Evolutionary conservation across 2,797 vertebrate genomes (phyloP), one percentile per base, ranked within the genome.

Genomic region (Neostethus bicornis): DNA sequence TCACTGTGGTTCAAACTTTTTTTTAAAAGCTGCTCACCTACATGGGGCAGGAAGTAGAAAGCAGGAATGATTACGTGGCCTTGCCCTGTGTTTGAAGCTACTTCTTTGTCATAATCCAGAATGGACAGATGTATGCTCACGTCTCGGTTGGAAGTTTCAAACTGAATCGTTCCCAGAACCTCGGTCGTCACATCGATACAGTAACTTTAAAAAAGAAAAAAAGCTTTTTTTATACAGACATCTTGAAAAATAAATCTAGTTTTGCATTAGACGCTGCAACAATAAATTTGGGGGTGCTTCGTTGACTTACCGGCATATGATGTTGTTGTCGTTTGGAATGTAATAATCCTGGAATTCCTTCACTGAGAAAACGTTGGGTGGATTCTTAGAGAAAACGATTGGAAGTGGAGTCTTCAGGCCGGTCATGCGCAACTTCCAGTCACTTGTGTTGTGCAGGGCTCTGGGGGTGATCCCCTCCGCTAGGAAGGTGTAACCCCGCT

Each of bases 401-500:
- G 94, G 94, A 43, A 95, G 91, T 0, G 91, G 91, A 24, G 76
- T 81, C 2, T 70, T 80, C 16, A 89, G 91, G 54, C 92, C 66
- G 5, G 96, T 92, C 52, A 99, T 87, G 6, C 93, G 87, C 52
- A 99, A 83, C 52, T 61, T 94, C 94, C 93, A 98, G 31, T 83
- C 91, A 35, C 92, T 88, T 32, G 80, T 80, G 26, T 59, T 14
- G 14, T 89, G 34, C 1, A 76, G 59, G 0, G 52, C 32, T 29
- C 93, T 92, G 45, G 85, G 86, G 4, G 79, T 85, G 17, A 80
- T 29, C 0, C 87, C 91, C 85, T 95, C 95, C 10, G 91, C 94
- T 61, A 95, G 82, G 39, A 98, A 95, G 0, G 95, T 96, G 58
- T 98, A 98, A 21, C 96, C 96, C 32, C 44, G 48, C 89, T 90